phyloP scores from a whole-genome alignment of 2,113 vertebrate genomes.

The Heterocephalus glaber region DNA sequence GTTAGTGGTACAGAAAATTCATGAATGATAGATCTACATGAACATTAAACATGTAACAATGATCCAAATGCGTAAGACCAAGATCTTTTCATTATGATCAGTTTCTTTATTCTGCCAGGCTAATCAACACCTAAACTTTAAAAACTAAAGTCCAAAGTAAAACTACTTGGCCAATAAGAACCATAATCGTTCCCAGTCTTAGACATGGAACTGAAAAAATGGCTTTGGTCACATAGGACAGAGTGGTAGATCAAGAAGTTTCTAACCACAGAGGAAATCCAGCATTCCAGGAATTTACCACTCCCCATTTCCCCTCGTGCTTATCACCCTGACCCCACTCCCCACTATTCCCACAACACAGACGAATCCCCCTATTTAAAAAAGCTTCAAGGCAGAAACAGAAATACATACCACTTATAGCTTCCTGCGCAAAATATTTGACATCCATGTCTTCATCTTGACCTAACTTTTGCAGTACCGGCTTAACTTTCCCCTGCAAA shows the following conservation, averaged over 20 bases:
- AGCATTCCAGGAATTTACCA: neutral
- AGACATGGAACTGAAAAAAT: neutral
- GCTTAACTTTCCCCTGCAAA: constrained; percentile 92
- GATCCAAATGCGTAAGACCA: neutral
- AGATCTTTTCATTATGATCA: neutral
- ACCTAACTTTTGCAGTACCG: constrained; percentile 91
- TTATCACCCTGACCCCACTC: neutral
- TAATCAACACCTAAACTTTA: neutral
- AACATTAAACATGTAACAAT: neutral
- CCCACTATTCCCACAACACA: neutral
- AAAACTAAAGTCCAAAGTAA: constrained; percentile 49
- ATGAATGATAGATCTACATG: neutral
- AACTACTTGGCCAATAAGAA: constrained; percentile 10
- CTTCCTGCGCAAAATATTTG: constrained; percentile 95
- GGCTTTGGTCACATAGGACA: neutral
- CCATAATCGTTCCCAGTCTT: neutral
- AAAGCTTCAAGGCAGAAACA: neutral
- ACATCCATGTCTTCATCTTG: constrained; percentile 94
- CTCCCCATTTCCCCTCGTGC: neutral
- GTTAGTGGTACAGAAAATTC: constrained; percentile 65
- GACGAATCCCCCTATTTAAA: neutral
- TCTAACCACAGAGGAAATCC: neutral
- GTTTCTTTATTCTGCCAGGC: neutral
- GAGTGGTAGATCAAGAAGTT: neutral
- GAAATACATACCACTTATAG: constrained; percentile 89